These are phyloP conservation scores for Chondrosia reniformis DNA, from an alignment of 37 sponge, comb jelly and placozoan genomes.

Conservation along the genomic window DNA sequence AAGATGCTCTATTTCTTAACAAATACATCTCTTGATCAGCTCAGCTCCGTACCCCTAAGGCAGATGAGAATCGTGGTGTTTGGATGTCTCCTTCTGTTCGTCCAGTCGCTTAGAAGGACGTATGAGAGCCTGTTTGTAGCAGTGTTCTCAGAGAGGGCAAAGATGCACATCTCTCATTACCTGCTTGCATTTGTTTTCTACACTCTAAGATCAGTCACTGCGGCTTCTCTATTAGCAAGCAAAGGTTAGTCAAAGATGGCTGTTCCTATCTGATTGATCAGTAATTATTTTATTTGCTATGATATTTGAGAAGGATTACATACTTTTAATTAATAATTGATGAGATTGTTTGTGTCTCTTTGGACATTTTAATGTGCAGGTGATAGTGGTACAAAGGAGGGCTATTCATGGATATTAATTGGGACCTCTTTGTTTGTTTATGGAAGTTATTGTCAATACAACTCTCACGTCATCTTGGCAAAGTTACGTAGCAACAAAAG, in stretches of 20 bases:
- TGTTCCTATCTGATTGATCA: too few relatives aligned
- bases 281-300: too few relatives aligned
- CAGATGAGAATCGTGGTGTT: background rate
- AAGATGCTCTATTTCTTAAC: background rate
- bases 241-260: background rate
- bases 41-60: background rate
- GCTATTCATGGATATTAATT: too few relatives aligned
- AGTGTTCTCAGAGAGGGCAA: slow-evolving; percentile 26
- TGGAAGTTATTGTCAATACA: slow-evolving; percentile 68
- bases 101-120: slow-evolving; percentile 54
- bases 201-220: slow-evolving; percentile 36
- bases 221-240: slow-evolving; percentile 26
- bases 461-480: slow-evolving; percentile 72
- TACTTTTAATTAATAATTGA: too few relatives aligned
- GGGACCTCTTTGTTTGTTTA: too few relatives aligned
- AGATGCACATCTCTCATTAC: slow-evolving; percentile 67
- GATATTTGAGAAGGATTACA: too few relatives aligned
- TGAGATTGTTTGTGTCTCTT: too few relatives aligned
- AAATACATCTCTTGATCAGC: background rate
- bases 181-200: slow-evolving; percentile 64
- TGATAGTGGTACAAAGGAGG: too few relatives aligned
- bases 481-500: slow-evolving; percentile 20
- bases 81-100: slow-evolving; percentile 31
- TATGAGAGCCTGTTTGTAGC: slow-evolving; percentile 72
- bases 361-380: too few relatives aligned